These are phyloP conservation scores for Heterotilapia buettikoferi DNA, from an alignment of 2,113 vertebrate genomes.

Conservation along the genomic window DNA sequence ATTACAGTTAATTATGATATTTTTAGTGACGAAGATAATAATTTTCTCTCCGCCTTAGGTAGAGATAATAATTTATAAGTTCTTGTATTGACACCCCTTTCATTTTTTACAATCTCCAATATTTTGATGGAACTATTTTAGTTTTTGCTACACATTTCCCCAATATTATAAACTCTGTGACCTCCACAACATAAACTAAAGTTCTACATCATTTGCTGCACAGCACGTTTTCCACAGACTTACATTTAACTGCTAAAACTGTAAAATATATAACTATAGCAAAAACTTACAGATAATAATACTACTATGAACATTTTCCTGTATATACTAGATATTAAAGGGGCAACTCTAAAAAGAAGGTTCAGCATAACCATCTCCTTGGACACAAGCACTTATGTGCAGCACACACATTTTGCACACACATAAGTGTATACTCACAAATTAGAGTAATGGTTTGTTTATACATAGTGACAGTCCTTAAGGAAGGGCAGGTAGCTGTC, in stretches of 20 bases:
- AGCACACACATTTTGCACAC: not conserved
- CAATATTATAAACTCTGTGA: not conserved
- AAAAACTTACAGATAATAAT: not conserved
- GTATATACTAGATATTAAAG: not conserved
- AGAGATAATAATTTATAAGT: not conserved
- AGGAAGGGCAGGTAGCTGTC: conserved; percentile 57
- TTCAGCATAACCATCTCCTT: not conserved
- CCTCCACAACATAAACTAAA: not conserved
- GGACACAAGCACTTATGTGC: not conserved
- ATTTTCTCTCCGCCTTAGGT: not conserved
- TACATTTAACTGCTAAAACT: not conserved
- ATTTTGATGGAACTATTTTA: not conserved
- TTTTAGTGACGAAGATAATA: not conserved
- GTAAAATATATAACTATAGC: not conserved
- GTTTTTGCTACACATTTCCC: not conserved
- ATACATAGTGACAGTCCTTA: conserved; percentile 46
- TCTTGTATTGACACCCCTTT: not conserved
- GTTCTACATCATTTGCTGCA: not conserved
- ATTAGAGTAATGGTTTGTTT: conserved; percentile 50
- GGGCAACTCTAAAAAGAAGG: not conserved
- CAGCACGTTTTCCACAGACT: not conserved
- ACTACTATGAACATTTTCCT: not conserved
- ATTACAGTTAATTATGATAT: not conserved
- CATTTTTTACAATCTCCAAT: not conserved
- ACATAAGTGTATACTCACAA: not conserved